Evolutionary conservation across 2,797 vertebrate genomes (phyloP).

Genomic region (Schizopygopsis malacanthus): DNA sequence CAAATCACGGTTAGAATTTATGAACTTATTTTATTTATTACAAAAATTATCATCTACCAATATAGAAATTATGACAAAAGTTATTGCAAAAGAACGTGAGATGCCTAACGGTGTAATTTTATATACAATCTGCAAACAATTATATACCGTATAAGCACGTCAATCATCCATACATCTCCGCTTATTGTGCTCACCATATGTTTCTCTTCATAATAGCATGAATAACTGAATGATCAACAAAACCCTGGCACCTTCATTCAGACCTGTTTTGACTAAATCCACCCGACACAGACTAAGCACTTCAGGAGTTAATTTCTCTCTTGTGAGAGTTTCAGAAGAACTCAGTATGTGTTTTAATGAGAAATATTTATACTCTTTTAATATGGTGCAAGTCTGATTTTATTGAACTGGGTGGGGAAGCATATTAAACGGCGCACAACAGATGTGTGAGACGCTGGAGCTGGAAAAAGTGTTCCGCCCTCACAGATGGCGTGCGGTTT

Average conservation of each 20-base stretch:
- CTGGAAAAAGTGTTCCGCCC: constrained; percentile 58
- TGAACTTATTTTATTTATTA: not conserved
- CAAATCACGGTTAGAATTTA: no score
- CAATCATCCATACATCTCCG: not conserved
- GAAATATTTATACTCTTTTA: constrained; percentile 64
- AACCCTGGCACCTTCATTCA: not conserved
- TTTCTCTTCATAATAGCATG: not conserved
- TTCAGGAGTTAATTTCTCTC: constrained; percentile 2
- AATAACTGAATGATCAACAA: not conserved
- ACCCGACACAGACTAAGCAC: not conserved
- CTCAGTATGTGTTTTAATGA: constrained; percentile 65
- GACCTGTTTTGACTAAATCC: not conserved
- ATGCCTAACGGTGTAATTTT: not conserved
- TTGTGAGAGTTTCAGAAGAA: constrained; percentile 46
- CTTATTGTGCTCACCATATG: not conserved
- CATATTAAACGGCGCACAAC: constrained; percentile 73
- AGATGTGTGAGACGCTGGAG: constrained; percentile 64
- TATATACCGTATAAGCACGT: not conserved
- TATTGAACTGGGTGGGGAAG: constrained; percentile 77
- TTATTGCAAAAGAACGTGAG: not conserved
- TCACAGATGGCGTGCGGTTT: constrained; percentile 62
- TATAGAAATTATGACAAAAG: not conserved
- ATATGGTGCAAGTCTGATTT: constrained; percentile 68
- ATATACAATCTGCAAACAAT: constrained; percentile 51
- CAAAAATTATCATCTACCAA: not conserved